Evolutionary conservation across 2,888 invertebrate species (phyloP).

Genomic region (Athetis lepigone): DNA sequence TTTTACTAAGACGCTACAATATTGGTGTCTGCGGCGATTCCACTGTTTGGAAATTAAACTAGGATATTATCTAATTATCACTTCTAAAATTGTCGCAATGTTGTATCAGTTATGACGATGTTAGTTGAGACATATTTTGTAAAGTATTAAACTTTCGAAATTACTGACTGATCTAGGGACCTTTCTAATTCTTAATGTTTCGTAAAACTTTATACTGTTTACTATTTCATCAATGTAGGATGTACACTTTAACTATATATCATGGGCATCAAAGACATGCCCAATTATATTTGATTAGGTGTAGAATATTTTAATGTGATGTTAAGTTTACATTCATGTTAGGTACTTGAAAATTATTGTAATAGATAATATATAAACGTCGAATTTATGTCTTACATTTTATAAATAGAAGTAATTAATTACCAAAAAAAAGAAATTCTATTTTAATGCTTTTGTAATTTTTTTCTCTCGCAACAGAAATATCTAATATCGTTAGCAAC

Average conservation of each 20-base stretch:
- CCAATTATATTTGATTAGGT: too few species aligned
- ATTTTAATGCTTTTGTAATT: not conserved
- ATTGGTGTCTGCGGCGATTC: not conserved
- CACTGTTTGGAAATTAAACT: not conserved
- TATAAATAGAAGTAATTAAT: constrained; percentile 1
- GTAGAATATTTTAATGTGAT: constrained; percentile 7
- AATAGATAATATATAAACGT: not conserved
- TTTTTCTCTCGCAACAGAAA: constrained; percentile 9
- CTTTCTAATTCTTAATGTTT: constrained; percentile 32
- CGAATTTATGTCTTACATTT: constrained; percentile 25
- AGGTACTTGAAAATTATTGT: not conserved
- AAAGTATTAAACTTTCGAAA: constrained; percentile 23
- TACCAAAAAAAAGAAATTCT: not conserved
- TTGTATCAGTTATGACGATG: constrained; percentile 1
- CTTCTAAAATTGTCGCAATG: constrained; percentile 2
- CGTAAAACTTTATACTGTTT: constrained; percentile 13
- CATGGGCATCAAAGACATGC: constrained; percentile 1
- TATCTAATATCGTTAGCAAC: too few species aligned
- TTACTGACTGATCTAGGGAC: constrained; percentile 54
- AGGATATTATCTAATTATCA: not conserved
- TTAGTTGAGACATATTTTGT: constrained; percentile 10
- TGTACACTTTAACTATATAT: not conserved
- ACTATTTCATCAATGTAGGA: constrained; percentile 8
- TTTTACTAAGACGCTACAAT: not conserved
- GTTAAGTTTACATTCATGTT: too few species aligned